Evolutionary conservation across 2,888 invertebrate species (phyloP), one percentile per base, ranked within the genome.

Genomic region (Agrochola litura): DNA sequence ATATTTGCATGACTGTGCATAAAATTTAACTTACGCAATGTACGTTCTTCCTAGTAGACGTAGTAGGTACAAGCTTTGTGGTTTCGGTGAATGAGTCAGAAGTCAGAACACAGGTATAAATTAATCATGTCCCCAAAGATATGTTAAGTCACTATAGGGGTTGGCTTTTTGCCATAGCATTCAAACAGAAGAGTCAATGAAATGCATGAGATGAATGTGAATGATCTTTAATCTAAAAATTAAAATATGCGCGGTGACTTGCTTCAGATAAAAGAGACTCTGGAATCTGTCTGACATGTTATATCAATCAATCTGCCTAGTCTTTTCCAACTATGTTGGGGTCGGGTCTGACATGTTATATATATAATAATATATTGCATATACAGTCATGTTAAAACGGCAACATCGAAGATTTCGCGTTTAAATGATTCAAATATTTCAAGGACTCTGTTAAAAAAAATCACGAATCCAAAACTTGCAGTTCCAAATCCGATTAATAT

Each of bases 401-500:
- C n/a, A 19, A 46, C 25, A 12, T 25, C 6, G 19, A 25, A 65
- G 19, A 25, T 8, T 75, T 75, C 6, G 12, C 46, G 0, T 43
- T 43, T 9, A 46, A 46, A 14, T 22, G 4, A 69, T 30, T 41
- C 19, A 10, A 65, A 65, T 9, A 73, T 64, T n/a, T 76, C 60
- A 76, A 76, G 25, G 54, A 25, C 58, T 43, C 1, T 4, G 10
- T 2, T 8, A 0, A 46, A 76, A 63, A 74, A 52, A 61, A 64
- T 12, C 30, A 54, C 22, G 3, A 63, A n/a, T 61, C 25, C 61
- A 60, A 67, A 73, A 41, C 30, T 75, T 77, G 79, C 66, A 75
- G 64, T 78, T 64, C 22, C 64, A 70, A 63, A 12, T 52, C 22
- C 43, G 63, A 83, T 88, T 83, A 76, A 71, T 83, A 89, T 89